Conservation (phyloP, 1,140 invertebrate genomes). For the Brachionus manjavacas region DNA sequence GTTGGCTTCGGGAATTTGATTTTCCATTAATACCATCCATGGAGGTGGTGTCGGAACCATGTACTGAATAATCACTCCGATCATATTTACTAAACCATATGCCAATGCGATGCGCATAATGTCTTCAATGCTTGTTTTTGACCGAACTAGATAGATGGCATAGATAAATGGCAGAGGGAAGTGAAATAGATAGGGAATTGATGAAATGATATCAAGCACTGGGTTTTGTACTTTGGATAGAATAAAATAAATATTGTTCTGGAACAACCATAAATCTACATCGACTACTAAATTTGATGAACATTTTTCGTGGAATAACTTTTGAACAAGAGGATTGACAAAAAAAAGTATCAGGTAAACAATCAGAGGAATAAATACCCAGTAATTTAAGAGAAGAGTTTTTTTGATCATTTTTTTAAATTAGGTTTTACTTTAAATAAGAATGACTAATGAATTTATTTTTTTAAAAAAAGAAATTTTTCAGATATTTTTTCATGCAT, state of each 20-base stretch:
- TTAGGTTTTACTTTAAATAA: not conserved
- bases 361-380: not conserved
- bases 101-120: not conserved
- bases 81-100: not conserved
- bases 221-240: not conserved
- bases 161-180: not conserved
- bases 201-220: not conserved
- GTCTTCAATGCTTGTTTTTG: not conserved
- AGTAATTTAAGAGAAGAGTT: not conserved
- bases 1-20: not conserved
- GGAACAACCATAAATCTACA: not conserved
- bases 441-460: not conserved
- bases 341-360: not conserved
- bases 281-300: not conserved
- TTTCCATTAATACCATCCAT: not conserved
- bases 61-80: not conserved
- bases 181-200: not conserved
- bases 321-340: not conserved
- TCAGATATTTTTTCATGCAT: not conserved
- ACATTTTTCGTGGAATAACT: not conserved
- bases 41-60: not conserved
- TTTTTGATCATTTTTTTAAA: not conserved
- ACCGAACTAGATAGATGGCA: not conserved
- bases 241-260: not conserved
- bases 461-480: not conserved